A percentile compares a stretch with the other conserved stretches of the same genome.
phyloP scores from a whole-genome alignment of 64 coral and sea anemone genomes.

The Pocillopora damicornis region DNA sequence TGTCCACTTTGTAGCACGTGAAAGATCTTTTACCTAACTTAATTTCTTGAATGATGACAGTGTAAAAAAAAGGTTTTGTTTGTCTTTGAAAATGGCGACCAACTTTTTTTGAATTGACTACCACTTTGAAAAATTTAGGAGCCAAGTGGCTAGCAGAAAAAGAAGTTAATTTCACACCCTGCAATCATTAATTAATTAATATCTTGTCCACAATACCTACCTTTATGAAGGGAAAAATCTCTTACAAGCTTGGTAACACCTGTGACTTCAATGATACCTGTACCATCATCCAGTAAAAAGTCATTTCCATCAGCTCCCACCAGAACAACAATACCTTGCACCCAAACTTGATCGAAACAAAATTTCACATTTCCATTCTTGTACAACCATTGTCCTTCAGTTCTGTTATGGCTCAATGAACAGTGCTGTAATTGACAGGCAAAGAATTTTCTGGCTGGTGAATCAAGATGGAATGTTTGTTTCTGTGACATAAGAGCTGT shows the following conservation, averaged over 20 bases:
- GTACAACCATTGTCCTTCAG: constrained; percentile 40
- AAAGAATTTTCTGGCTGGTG: constrained; percentile 72
- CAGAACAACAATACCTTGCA: constrained; percentile 63
- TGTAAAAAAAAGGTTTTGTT: no score
- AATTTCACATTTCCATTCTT: not conserved
- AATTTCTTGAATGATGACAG: no score
- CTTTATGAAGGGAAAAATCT: constrained; percentile 62
- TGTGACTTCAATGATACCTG: constrained; percentile 55
- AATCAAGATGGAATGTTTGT: constrained; percentile 26
- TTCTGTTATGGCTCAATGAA: not conserved
- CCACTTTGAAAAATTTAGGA: no score
- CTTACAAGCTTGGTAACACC: constrained; percentile 64
- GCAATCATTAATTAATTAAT: no score
- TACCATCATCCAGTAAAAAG: constrained; percentile 76
- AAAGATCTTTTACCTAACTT: no score
- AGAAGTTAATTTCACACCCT: no score
- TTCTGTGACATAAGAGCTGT: constrained; percentile 41
- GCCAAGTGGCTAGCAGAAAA: no score
- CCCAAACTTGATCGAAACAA: constrained; percentile 78
- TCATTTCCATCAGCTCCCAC: constrained; percentile 50
- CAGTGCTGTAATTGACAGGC: constrained; percentile 48
- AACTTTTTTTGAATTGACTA: no score
- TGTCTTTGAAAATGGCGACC: no score
- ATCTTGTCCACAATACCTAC: not conserved
- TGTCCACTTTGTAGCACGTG: no score